Percentiles rank a stretch among this genome's conserved stretches.
Conservation (phyloP, 1,140 invertebrate species). For the Drosophila bifasciata region DNA sequence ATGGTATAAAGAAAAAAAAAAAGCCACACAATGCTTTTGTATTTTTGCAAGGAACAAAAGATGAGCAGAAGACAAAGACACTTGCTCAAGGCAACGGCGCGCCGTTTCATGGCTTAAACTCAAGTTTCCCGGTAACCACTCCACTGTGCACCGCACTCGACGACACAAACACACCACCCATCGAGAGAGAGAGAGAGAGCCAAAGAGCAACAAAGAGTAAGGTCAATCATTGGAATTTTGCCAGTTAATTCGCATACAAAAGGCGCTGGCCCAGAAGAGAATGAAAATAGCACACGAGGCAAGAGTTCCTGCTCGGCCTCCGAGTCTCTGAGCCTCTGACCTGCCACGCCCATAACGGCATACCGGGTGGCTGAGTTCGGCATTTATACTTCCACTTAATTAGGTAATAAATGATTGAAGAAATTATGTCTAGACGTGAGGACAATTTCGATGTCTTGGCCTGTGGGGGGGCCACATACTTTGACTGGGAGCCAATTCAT, state of each 20-base stretch:
- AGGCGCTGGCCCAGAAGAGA: slow-evolving; percentile 51
- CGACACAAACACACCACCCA: slow-evolving; percentile 26
- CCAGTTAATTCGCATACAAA: slow-evolving; percentile 80
- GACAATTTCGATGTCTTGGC: slow-evolving; percentile 74
- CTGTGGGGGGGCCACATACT: slow-evolving; percentile 1
- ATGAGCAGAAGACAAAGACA: slow-evolving; percentile 73
- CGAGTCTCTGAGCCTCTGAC: slow-evolving; percentile 30
- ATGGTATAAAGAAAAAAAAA: slow-evolving; percentile 34
- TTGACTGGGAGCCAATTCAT: slow-evolving; percentile 67
- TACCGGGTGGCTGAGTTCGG: slow-evolving; percentile 71
- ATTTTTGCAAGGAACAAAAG: slow-evolving; percentile 64
- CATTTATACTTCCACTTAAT: slow-evolving; percentile 84
- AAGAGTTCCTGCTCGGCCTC: slow-evolving; percentile 11
- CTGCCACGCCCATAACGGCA: slow-evolving; percentile 46
- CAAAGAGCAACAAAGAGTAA: slow-evolving; percentile 54
- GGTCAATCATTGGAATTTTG: slow-evolving; percentile 82
- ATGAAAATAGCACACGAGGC: slow-evolving; percentile 46
- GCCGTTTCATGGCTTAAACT: slow-evolving; percentile 62
- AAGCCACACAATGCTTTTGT: slow-evolving; percentile 68
- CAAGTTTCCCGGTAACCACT: slow-evolving; percentile 58
- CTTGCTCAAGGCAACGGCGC: slow-evolving; percentile 67
- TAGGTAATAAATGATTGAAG: slow-evolving; percentile 84
- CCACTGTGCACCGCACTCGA: slow-evolving; percentile 38
- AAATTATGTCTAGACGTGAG: slow-evolving; percentile 84
- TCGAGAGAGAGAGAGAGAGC: slow-evolving; percentile 3